Base-by-base conservation (phyloP, 2,113 vertebrate genomes). In the Sinocyclocheilus anshuiensis region DNA sequence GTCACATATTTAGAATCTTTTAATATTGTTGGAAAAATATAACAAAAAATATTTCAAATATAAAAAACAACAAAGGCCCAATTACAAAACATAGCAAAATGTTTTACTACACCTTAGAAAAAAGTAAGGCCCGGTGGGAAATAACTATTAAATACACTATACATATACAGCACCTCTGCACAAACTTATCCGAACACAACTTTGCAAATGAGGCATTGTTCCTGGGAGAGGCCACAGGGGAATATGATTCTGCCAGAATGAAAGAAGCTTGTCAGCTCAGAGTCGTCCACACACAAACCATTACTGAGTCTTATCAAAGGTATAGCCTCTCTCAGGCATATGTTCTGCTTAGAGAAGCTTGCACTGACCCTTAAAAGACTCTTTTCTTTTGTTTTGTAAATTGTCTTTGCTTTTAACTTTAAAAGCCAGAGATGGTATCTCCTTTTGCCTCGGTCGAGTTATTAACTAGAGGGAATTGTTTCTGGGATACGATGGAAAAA, bases 341-440 rank as follows among this genome's bases (percentile, higher is more conserved):
- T 93, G 93, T 96, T 96, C 94, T 92, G 90, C 94, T 95, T 93
- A 94, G 92, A 87, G 92, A 92, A 92, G 90, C 92, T 92, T 92
- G 91, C 94, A 92, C 88, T 96, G 94, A 96, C 94, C 95, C 94
- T 92, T 93, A 93, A 94, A 95, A 94, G 92, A 93, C 92, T 95
- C 93, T 92, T 93, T 93, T 93, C 94, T 94, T 94, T 95, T 95
- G 94, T 96, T 96, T 95, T 95, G 94, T 93, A 96, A 95, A 96
- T 95, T 93, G 92, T 92, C 95, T 94, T 92, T 94, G 93, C 94
- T 96, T 95, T 95, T 92, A 94, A 95, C 94, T 94, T 93, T 92
- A 94, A 95, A 95, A 94, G 93, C 91, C 89, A 83, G 77, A 90
- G 94, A 95, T 95, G 89, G 90, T 95, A 95, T 96, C 95, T 92